These are phyloP conservation scores for Beaufortia kweichowensis DNA, from an alignment of 2,113 vertebrate genomes.

Conservation along the genomic window DNA sequence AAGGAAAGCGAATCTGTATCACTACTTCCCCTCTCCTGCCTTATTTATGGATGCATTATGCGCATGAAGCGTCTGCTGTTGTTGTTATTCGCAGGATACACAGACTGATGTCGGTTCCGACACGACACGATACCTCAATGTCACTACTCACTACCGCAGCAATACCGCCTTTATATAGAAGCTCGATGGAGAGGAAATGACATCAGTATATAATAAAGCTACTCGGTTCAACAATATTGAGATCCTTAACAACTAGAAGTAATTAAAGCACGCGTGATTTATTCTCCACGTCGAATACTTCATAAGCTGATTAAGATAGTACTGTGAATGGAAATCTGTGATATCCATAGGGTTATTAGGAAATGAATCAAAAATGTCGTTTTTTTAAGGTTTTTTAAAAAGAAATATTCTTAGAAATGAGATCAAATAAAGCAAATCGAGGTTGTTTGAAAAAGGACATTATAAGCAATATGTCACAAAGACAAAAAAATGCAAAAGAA, in stretches of 20 bases:
- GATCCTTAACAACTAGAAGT: background rate
- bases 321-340: too few species aligned
- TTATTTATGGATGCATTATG: slow-evolving; percentile 61
- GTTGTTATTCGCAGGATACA: slow-evolving; percentile 61
- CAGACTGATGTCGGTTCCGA: slow-evolving; percentile 40
- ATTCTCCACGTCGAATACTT: background rate
- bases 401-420: too few species aligned
- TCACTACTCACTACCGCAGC: slow-evolving; percentile 53
- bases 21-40: slow-evolving; percentile 37
- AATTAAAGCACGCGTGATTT: background rate
- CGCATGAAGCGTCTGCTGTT: slow-evolving; percentile 56
- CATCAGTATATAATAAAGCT: slow-evolving; percentile 58
- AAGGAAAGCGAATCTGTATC: background rate
- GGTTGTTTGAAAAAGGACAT: too few species aligned
- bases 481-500: too few species aligned
- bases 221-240: background rate
- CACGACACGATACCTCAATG: slow-evolving; percentile 32
- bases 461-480: too few species aligned
- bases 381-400: too few species aligned
- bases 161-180: slow-evolving; percentile 61
- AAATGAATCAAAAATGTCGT: too few species aligned
- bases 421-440: too few species aligned
- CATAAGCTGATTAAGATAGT: background rate
- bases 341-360: too few species aligned
- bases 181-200: slow-evolving; percentile 64